Evolutionary conservation across 1,140 invertebrate species (phyloP).

Genomic region (Neotoxoptera formosana): DNA sequence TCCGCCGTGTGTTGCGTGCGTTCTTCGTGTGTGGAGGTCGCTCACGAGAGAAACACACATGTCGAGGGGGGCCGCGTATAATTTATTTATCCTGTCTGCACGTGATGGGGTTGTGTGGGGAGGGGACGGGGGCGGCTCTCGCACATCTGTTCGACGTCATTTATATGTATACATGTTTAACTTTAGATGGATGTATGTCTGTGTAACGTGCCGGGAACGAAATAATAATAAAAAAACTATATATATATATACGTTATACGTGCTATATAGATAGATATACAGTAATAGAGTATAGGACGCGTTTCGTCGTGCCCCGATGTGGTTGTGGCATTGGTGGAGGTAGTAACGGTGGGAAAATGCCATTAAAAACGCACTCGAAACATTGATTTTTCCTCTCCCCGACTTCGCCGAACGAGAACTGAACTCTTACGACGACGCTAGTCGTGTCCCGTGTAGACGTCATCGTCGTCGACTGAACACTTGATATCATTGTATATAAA

Average conservation of each 20-base stretch:
- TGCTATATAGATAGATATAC: neutral
- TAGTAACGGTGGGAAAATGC: conserved; percentile 26
- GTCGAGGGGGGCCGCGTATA: conserved; percentile 19
- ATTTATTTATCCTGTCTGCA: conserved; percentile 54
- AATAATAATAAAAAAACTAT: neutral
- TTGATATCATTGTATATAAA: conserved; percentile 22
- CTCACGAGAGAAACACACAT: conserved; percentile 26
- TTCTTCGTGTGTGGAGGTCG: conserved; percentile 18
- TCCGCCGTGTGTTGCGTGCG: neutral
- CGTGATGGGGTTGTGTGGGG: neutral
- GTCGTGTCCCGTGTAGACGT: neutral
- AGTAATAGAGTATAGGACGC: neutral
- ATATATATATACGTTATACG: neutral
- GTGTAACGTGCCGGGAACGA: neutral
- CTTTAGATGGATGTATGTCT: neutral
- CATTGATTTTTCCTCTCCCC: conserved; percentile 49
- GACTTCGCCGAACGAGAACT: neutral
- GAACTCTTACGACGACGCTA: neutral
- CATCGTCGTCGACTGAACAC: too few relatives aligned
- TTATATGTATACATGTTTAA: neutral
- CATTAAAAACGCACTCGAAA: conserved; percentile 45
- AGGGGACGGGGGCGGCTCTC: conserved; percentile 34
- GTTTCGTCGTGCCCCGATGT: neutral
- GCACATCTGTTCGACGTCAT: conserved; percentile 18
- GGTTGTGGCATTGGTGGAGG: neutral